Evolutionary conservation across 2,797 vertebrate species (phyloP).

Genomic region (Arrhamphus sclerolepis): DNA sequence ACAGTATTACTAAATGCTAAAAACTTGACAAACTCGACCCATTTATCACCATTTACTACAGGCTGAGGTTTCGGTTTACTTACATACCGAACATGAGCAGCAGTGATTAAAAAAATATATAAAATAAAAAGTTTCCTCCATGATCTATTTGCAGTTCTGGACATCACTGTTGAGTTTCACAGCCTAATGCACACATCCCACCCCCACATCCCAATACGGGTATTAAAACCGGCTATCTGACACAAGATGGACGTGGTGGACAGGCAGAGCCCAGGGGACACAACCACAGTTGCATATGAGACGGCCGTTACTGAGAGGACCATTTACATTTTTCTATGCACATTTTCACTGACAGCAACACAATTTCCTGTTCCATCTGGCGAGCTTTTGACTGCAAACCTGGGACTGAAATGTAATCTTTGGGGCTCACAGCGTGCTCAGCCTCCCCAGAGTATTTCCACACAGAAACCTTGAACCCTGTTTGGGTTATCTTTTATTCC

Average conservation of each 20-base stretch:
- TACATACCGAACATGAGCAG: too few relatives aligned
- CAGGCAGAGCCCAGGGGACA: constrained; percentile 73
- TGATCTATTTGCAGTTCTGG: constrained; percentile 25
- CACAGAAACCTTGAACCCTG: constrained; percentile 77
- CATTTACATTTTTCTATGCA: constrained; percentile 84
- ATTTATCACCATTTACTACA: too few relatives aligned
- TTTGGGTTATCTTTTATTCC: constrained; percentile 79
- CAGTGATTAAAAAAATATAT: too few relatives aligned
- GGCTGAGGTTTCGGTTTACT: too few relatives aligned
- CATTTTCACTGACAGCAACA: constrained; percentile 83
- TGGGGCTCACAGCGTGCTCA: constrained; percentile 60
- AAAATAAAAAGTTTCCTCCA: constrained; percentile 2
- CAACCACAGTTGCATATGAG: constrained; percentile 78
- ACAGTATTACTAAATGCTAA: too few relatives aligned
- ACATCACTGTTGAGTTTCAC: constrained; percentile 36
- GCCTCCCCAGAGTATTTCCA: constrained; percentile 79
- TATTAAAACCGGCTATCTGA: constrained; percentile 81
- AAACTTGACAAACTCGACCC: too few relatives aligned
- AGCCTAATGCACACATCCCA: constrained; percentile 29
- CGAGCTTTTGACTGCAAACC: constrained; percentile 78
- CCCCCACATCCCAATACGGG: constrained; percentile 33
- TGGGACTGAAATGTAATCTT: constrained; percentile 84
- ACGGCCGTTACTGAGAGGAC: constrained; percentile 74
- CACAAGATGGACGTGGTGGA: constrained; percentile 83
- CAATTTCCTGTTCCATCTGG: constrained; percentile 86